Evolutionary conservation across 1,140 invertebrate genomes (phyloP).

Genomic region (Drosophila equinoxialis): DNA sequence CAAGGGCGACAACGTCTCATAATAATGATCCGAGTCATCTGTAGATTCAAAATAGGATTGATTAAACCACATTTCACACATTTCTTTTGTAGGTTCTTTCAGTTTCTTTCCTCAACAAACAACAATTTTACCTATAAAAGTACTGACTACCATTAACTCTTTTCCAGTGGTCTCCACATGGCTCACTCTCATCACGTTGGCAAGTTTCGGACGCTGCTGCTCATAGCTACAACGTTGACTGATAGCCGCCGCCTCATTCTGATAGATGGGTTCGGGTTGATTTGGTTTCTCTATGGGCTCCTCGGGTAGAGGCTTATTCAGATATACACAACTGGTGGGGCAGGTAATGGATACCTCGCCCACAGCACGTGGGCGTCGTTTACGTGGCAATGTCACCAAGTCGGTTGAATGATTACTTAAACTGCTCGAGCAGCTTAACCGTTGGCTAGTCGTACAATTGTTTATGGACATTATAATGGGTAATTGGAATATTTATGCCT

Average conservation of each 20-base stretch:
- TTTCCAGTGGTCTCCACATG: slow-evolving; percentile 33
- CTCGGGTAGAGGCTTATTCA: slow-evolving; percentile 56
- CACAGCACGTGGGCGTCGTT: slow-evolving; percentile 74
- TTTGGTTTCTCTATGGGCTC: slow-evolving; percentile 19
- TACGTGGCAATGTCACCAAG: slow-evolving; percentile 71
- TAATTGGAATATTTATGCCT: not conserved
- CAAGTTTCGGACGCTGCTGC: slow-evolving; percentile 30
- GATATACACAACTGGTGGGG: slow-evolving; percentile 68
- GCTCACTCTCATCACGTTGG: slow-evolving; percentile 49
- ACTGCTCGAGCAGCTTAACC: slow-evolving; percentile 52
- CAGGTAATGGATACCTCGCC: slow-evolving; percentile 78
- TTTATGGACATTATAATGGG: slow-evolving; percentile 27
- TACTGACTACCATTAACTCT: slow-evolving; percentile 68
- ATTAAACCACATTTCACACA: not conserved
- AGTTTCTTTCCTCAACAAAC: too few relatives aligned
- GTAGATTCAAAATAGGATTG: not conserved
- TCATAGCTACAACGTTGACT: slow-evolving; percentile 44
- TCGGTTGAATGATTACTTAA: slow-evolving; percentile 41
- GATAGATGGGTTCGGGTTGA: slow-evolving; percentile 67
- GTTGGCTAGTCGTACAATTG: slow-evolving; percentile 45
- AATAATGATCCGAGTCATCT: slow-evolving; percentile 86
- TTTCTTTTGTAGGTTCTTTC: not conserved
- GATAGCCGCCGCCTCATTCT: slow-evolving; percentile 66
- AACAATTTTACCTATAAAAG: slow-evolving; percentile 66
- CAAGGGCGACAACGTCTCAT: slow-evolving; percentile 84